Conservation (phyloP, 2,888 invertebrate genomes). For the Drosophila prostipennis region DNA sequence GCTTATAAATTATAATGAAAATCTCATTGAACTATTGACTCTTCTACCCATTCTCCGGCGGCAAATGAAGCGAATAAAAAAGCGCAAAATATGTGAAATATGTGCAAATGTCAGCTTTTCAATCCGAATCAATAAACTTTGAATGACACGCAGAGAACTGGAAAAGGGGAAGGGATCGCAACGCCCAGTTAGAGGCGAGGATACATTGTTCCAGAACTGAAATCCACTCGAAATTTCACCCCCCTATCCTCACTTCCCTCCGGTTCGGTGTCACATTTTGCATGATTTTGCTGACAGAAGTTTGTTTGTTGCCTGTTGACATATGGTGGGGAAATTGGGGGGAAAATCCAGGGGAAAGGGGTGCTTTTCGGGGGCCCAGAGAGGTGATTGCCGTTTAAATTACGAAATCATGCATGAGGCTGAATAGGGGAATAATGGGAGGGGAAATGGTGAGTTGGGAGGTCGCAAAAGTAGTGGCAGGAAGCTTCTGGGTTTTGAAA, state of each 20-base stretch:
- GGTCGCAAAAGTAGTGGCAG: background rate
- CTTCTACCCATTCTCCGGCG: background rate
- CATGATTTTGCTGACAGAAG: slow-evolving; percentile 75
- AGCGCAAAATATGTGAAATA: slow-evolving; percentile 43
- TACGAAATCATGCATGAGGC: slow-evolving; percentile 70
- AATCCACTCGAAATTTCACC: slow-evolving; percentile 44
- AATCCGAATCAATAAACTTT: slow-evolving; percentile 61
- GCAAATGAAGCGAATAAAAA: slow-evolving; percentile 34
- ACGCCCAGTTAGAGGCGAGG: slow-evolving; percentile 10
- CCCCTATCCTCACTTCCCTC: background rate
- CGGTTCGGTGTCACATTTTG: slow-evolving; percentile 57
- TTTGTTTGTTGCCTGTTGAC: slow-evolving; percentile 68
- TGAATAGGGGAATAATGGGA: slow-evolving; percentile 23
- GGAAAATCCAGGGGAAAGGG: slow-evolving; percentile 1
- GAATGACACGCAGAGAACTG: slow-evolving; percentile 42
- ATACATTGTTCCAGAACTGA: slow-evolving; percentile 29
- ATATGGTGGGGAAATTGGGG: slow-evolving; percentile 38
- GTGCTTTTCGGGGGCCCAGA: background rate
- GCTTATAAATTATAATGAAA: slow-evolving; percentile 15
- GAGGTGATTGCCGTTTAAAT: slow-evolving; percentile 72
- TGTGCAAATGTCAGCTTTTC: slow-evolving; percentile 54
- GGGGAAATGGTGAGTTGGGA: too few relatives aligned
- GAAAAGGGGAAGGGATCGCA: background rate
- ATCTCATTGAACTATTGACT: slow-evolving; percentile 30
- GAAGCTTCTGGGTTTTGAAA: slow-evolving; percentile 44